Evolutionary conservation across 2,797 vertebrate species (phyloP), one percentile per base, ranked within the genome.

Genomic region (Tenualosa ilisha): DNA sequence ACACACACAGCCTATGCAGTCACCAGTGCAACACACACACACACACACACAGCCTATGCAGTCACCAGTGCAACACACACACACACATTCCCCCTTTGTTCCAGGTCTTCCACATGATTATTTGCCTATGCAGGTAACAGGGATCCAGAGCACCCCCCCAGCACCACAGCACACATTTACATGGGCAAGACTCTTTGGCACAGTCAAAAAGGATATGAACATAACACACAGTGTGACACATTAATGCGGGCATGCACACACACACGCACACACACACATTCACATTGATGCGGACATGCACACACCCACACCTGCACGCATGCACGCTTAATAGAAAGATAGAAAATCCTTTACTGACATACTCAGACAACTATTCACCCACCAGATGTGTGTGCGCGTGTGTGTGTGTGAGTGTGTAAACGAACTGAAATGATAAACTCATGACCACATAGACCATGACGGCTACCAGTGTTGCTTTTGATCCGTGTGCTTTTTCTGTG

Each of bases 51-150:
- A 72, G n/a, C n/a, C 43, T 40, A 12, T 12, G 2, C 8, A 31
- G 63, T 31, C 9, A 26, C 63, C 22, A 24, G 24, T 63, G 61
- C 24, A 2, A 22, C 24, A 65, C 63, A 37, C 2, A 11, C 2
- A 11, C 8, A 31, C 24, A 26, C 24, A 31, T 31, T 24, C 63
- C 3, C 26, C 63, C 13, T 26, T 68, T 31, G 63, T 37, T 68
- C 59, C 59, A 22, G 0, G 5, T 53, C 51, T 6, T 24, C 13
- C 31, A 72, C 68, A 37, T 56, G 20, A 20, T 40, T 4, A 72
- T 72, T 72, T 72, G 68, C 68, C 68, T 72, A 72, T 72, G 26
- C 31, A 40, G 68, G 68, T 40, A 72, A 72, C 68, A 2, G 31
- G 68, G 68, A 72, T 6, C 31, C 37, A 40, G 31, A 15, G 3